Evolutionary conservation across 2,888 invertebrate genomes (phyloP).

Genomic region (Andricus quercusramuli): DNA sequence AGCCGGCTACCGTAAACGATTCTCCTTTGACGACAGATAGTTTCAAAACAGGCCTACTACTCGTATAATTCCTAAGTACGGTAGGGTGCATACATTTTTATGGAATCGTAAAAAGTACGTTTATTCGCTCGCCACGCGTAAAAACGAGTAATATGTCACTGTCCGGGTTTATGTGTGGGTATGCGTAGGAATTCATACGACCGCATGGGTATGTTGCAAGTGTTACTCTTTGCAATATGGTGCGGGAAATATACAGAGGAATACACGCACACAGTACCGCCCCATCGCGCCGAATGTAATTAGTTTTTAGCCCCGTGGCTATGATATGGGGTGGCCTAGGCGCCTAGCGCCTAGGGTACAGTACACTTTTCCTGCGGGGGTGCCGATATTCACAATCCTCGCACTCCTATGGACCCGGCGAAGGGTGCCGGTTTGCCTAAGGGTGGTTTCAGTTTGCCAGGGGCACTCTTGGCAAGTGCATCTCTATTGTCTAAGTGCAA

Average conservation of each 20-base stretch:
- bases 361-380: conserved; percentile 51
- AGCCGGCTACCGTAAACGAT: conserved; percentile 12
- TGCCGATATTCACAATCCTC: conserved; percentile 54
- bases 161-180: conserved; percentile 34
- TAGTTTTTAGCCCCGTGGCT: conserved; percentile 74
- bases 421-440: conserved; percentile 64
- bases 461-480: conserved; percentile 75
- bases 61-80: conserved; percentile 7
- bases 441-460: conserved; percentile 73
- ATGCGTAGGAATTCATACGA: conserved; percentile 63
- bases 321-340: conserved; percentile 67
- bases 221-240: conserved; percentile 71
- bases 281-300: conserved; percentile 72
- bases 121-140: conserved; percentile 7
- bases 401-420: conserved; percentile 45
- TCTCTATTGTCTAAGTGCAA: conserved; percentile 71
- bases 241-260: conserved; percentile 56
- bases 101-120: conserved; percentile 27
- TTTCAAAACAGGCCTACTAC: conserved; percentile 17
- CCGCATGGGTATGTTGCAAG: conserved; percentile 60
- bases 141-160: conserved; percentile 27
- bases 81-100: conserved; percentile 24
- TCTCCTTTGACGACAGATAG: not conserved
- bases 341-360: conserved; percentile 63
- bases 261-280: conserved; percentile 55